Evolutionary conservation across 2,797 vertebrate genomes (phyloP).

Genomic region (Poecilia gillii): DNA sequence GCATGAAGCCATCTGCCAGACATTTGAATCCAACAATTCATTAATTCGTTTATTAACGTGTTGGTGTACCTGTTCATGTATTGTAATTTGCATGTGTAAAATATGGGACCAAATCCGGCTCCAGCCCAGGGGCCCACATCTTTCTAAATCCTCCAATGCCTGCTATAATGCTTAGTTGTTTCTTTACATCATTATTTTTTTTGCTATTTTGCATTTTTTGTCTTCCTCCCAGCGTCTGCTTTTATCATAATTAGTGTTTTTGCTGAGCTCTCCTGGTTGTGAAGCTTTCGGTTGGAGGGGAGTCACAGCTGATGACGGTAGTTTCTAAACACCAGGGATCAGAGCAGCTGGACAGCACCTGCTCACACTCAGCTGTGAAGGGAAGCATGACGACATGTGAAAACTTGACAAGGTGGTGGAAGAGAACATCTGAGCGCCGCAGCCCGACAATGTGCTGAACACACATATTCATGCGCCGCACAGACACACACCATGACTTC

Average conservation of each 20-base stretch:
- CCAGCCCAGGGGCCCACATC: too few species aligned
- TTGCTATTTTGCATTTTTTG: background rate
- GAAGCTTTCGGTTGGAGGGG: background rate
- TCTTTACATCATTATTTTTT: background rate
- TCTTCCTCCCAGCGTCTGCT: background rate
- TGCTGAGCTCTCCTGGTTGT: background rate
- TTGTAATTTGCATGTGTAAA: too few species aligned
- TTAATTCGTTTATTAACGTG: too few species aligned
- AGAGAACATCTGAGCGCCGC: background rate
- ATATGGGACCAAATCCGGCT: too few species aligned
- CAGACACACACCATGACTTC: slow-evolving; percentile 7
- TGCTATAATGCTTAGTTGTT: background rate
- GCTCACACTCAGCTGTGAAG: slow-evolving; percentile 6
- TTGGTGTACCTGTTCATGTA: too few species aligned
- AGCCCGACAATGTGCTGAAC: background rate
- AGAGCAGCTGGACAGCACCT: slow-evolving; percentile 5
- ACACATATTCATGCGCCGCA: background rate
- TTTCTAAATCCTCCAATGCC: too few species aligned
- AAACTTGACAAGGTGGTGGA: slow-evolving; percentile 9
- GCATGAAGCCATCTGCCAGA: too few species aligned
- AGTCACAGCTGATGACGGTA: slow-evolving; percentile 1
- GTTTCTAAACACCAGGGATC: background rate
- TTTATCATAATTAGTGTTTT: background rate
- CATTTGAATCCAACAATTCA: too few species aligned
- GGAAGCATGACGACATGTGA: slow-evolving; percentile 1